Base-by-base conservation (phyloP, 2,797 vertebrate species). In the Tapirus indicus region DNA sequence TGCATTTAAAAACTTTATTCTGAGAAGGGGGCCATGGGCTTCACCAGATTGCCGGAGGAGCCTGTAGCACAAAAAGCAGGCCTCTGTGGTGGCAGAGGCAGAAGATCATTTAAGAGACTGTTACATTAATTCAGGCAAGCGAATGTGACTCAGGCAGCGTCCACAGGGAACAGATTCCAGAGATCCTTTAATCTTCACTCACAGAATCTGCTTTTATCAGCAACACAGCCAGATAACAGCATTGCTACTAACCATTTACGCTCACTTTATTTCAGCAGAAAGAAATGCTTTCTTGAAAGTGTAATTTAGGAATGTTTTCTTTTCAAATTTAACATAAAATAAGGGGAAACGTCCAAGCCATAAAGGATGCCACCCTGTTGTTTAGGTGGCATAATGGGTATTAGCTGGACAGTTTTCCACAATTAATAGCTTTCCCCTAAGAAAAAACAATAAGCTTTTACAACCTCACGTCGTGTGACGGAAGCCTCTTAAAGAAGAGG, bases 251-350 rank as follows among this genome's bases (percentile, higher is more conserved):
- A 27, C 62, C 86, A 41, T 91, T 91, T 78, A 52, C 49, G 35
- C 47, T 58, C 68, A 71, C 71, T 88, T 92, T 29, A 41, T 82
- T 89, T 78, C 80, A 69, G 62, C 83, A 89, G 69, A 91, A 97
- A 62, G 86, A 75, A 95, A 78, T 66, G 52, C 32, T 94, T 94
- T 71, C 74, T 94, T 98, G 71, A 95, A 96, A 97, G 17, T 69
- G 10, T 94, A 96, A 87, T 93, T 79, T 87, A 88, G 69, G 41
- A 72, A 88, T 64, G 20, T 97, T 83, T 95, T 75, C 78, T 77
- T 91, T 97, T 94, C 66, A 93, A 58, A 85, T 86, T 75, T 79
- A 79, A 71, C 35, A 54, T 91, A 91, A 72, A 74, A 64, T 47
- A 79, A 38, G 44, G 69, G 68, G 41, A 52, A 71, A 87, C 75